Base-by-base conservation (phyloP, 1,140 invertebrate genomes). In the Philopotamus ludificatus region DNA sequence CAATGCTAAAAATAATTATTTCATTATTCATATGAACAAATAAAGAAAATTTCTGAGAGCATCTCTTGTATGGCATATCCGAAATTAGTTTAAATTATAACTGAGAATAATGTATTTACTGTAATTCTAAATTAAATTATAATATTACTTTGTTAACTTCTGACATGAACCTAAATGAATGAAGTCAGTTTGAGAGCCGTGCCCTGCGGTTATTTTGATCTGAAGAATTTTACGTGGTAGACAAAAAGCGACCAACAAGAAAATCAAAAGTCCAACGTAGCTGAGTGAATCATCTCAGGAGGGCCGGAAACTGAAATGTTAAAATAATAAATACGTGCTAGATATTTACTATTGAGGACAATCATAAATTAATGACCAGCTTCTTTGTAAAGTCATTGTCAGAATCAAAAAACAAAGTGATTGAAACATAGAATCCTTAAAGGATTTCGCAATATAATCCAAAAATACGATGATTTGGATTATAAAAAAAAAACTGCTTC, bases 161-260 rank as follows among this genome's bases (percentile, higher is more conserved):
- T 45, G n/a, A 26, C 7, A 12, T 7, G 21, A 64, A 3, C 18
- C 16, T 21, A 41, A 58, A 25, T 55, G 2, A 12, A 47, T 47
- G 8, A n/a, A 18, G 10, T 41, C 26, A 44, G 26, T 20, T 55
- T 45, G 16, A 2, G 41, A 50, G 25, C 45, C 22, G 21, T 22
- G 15, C 16, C 45, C 26, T 20, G 42, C 18, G 49, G 57, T 45
- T 68, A 68, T 68, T 68, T 68, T 50, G 44, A 65, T 55, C 67
- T 0, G 25, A 50, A 65, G 67, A 62, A 63, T 63, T 65, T 68
- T 49, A 58, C 34, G 28, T 51, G 62, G 63, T 64, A 65, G 62
- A 68, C 66, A 53, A 68, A 68, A 68, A 68, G 54, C 58, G 59
- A 68, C 22, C 57, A 65, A n/a, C 49, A 25, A 16, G 57, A 65